These are phyloP conservation scores for Acronicta alni DNA, from an alignment of 2,888 invertebrate genomes.

Conservation along the genomic window DNA sequence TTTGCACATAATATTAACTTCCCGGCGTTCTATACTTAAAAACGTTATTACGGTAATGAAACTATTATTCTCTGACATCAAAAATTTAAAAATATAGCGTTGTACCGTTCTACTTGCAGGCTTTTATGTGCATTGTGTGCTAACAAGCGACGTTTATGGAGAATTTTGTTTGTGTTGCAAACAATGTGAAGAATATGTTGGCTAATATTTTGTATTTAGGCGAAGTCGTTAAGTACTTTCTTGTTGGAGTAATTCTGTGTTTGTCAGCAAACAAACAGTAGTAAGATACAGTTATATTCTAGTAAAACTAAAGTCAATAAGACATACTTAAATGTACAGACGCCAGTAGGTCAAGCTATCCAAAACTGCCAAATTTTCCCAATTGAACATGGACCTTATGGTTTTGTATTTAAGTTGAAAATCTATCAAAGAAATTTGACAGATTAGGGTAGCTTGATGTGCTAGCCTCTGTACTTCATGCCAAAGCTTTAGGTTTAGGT, in stretches of 20 bases:
- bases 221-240: neutral
- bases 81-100: conserved; percentile 17
- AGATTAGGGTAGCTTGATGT: too few species aligned
- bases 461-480: too few species aligned
- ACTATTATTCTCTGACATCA: conserved; percentile 11
- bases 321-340: too few species aligned
- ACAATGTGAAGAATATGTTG: neutral
- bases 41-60: conserved; percentile 24
- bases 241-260: neutral
- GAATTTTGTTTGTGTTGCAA: neutral
- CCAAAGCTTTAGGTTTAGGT: too few species aligned
- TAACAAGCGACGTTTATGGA: neutral
- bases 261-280: too few species aligned
- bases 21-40: conserved; percentile 1
- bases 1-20: neutral
- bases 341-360: too few species aligned
- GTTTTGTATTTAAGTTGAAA: too few species aligned
- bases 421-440: too few species aligned
- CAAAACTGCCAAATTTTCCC: too few species aligned
- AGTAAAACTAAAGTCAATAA: too few species aligned
- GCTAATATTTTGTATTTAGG: neutral
- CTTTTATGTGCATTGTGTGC: conserved; percentile 9
- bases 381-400: too few species aligned
- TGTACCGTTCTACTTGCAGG: conserved; percentile 1
- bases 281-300: too few species aligned